These are phyloP conservation scores for Ophioderma brevispina DNA, from an alignment of 35 echinoderm and acorn worm species.

Conservation along the genomic window DNA sequence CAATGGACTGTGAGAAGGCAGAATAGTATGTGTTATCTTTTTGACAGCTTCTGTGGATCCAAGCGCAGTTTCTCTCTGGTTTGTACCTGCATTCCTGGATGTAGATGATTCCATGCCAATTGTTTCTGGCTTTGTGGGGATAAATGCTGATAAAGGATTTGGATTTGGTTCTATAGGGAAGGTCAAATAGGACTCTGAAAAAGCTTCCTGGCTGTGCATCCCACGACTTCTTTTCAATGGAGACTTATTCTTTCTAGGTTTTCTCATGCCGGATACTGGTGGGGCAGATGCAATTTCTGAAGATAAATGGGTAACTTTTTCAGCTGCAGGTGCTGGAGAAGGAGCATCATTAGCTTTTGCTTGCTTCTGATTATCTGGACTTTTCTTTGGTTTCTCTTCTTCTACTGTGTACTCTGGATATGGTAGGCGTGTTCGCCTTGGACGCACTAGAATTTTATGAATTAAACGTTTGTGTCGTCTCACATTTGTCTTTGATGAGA, in stretches of 20 bases:
- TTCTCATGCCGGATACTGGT: not conserved
- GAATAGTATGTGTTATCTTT: too few relatives aligned
- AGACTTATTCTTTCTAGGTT: not conserved
- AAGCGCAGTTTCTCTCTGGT: too few relatives aligned
- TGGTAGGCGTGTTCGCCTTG: slow-evolving; percentile 6
- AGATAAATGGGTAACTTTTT: too few relatives aligned
- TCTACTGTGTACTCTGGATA: not conserved
- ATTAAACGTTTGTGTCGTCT: slow-evolving; percentile 26
- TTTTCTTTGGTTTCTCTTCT: not conserved
- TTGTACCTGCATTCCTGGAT: too few relatives aligned
- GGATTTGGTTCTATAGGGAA: not conserved
- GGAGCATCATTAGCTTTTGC: not conserved
- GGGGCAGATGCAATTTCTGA: too few relatives aligned
- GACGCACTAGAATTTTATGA: not conserved
- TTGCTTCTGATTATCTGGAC: not conserved
- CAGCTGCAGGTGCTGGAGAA: not conserved
- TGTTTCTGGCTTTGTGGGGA: not conserved
- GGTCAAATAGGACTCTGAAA: not conserved
- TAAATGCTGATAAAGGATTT: not conserved
- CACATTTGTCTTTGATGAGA: slow-evolving; percentile 23
- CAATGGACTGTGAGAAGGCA: too few relatives aligned
- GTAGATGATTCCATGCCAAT: not conserved
- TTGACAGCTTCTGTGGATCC: too few relatives aligned
- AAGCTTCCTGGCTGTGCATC: not conserved
- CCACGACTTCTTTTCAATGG: not conserved